A percentile compares a stretch with the other conserved stretches of the same genome.
Conservation (phyloP, 1,140 invertebrate genomes). For the Camponotus pennsylvanicus region DNA sequence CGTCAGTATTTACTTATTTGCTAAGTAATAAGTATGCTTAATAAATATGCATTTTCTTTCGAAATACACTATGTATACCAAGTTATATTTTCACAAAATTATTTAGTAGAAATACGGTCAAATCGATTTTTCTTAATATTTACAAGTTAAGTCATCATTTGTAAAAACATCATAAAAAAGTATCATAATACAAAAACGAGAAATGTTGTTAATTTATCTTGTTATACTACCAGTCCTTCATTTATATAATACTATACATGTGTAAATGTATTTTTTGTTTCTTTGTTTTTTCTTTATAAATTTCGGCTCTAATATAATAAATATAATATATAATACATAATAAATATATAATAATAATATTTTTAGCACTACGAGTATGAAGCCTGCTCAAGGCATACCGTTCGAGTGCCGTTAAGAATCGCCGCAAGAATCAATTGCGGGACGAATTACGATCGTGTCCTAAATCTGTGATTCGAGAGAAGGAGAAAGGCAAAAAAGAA, state of each 20-base stretch:
- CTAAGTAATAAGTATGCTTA: not conserved
- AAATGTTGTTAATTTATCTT: no score
- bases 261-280: no score
- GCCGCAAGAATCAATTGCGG: not conserved
- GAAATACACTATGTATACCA: no score
- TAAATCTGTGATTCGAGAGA: slow-evolving; percentile 38
- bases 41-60: not conserved
- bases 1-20: not conserved
- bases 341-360: not conserved
- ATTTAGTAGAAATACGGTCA: not conserved
- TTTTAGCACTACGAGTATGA: slow-evolving; percentile 66
- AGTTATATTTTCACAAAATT: not conserved
- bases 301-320: no score
- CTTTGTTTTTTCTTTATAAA: no score
- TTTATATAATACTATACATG: no score
- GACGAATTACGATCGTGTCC: slow-evolving; percentile 35
- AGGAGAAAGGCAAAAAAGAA: not conserved
- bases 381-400: slow-evolving; percentile 68
- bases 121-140: no score
- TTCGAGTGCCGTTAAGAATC: slow-evolving; percentile 66
- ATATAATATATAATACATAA: not conserved
- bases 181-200: not conserved
- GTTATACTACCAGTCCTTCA: no score
- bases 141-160: no score
- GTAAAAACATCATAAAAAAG: no score